A percentile compares a stretch with the other conserved stretches of the same genome.
Conservation (phyloP, 2,113 vertebrate species). For the Geococcyx californianus region DNA sequence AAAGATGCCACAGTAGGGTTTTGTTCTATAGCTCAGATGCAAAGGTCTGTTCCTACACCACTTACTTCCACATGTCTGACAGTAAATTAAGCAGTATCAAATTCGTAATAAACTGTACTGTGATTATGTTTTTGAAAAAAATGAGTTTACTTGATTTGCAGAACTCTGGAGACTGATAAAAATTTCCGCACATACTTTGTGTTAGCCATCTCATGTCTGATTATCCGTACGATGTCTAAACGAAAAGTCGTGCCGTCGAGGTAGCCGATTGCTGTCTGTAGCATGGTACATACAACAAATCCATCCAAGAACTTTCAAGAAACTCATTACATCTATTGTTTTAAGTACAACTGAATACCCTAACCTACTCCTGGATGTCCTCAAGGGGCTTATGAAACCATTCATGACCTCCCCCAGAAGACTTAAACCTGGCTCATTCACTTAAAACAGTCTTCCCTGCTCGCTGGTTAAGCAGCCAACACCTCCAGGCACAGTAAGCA, state of each 20-base stretch:
- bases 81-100: not conserved
- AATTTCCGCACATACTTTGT: not conserved
- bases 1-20: not conserved
- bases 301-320: not conserved
- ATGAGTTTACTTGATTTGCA: not conserved
- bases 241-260: not conserved
- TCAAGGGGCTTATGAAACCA: not conserved
- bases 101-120: not conserved
- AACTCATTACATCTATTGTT: not conserved
- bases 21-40: not conserved
- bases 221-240: not conserved
- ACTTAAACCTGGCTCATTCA: not conserved
- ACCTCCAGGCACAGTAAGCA: not conserved
- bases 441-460: not conserved
- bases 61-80: not conserved
- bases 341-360: not conserved
- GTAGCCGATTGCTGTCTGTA: rapidly evolving
- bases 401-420: not conserved
- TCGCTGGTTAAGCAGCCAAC: not conserved
- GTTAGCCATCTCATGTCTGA: not conserved
- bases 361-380: not conserved
- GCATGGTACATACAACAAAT: not conserved
- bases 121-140: not conserved
- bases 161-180: not conserved
- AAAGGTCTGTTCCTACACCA: not conserved